Evolutionary conservation across 2,888 invertebrate species (phyloP).

Genomic region (Choreutis nemorana): DNA sequence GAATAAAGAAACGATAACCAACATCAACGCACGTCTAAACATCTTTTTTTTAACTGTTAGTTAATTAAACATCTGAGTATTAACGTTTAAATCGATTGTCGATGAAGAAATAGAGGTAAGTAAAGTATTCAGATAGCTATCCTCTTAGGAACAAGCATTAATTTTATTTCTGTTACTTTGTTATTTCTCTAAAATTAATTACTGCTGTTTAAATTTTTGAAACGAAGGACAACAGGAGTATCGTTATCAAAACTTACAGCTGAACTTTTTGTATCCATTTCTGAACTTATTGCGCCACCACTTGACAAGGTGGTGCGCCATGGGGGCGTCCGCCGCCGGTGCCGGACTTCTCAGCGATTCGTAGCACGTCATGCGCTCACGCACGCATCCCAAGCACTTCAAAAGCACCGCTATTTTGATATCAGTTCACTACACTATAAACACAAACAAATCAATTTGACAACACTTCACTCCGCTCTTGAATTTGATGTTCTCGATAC

Average conservation of each 20-base stretch:
- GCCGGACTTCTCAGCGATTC: slow-evolving; percentile 65
- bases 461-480: slow-evolving; percentile 31
- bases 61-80: too few species aligned
- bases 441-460: slow-evolving; percentile 36
- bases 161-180: too few species aligned
- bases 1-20: too few species aligned
- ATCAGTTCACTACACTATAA: slow-evolving; percentile 32
- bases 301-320: slow-evolving; percentile 79
- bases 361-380: slow-evolving; percentile 69
- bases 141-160: too few species aligned
- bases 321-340: slow-evolving; percentile 68
- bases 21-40: too few species aligned
- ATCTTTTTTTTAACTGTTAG: too few species aligned
- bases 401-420: slow-evolving; percentile 56
- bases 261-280: slow-evolving; percentile 78
- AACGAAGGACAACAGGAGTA: slow-evolving; percentile 1
- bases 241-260: slow-evolving; percentile 59
- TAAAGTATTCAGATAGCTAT: too few species aligned
- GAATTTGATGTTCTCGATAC: slow-evolving; percentile 28
- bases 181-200: too few species aligned
- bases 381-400: slow-evolving; percentile 63
- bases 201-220: too few species aligned
- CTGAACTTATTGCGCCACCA: slow-evolving; percentile 80
- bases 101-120: too few species aligned
- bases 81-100: too few species aligned